Conservation (phyloP, 1,140 invertebrate genomes). For the Apis florea region DNA sequence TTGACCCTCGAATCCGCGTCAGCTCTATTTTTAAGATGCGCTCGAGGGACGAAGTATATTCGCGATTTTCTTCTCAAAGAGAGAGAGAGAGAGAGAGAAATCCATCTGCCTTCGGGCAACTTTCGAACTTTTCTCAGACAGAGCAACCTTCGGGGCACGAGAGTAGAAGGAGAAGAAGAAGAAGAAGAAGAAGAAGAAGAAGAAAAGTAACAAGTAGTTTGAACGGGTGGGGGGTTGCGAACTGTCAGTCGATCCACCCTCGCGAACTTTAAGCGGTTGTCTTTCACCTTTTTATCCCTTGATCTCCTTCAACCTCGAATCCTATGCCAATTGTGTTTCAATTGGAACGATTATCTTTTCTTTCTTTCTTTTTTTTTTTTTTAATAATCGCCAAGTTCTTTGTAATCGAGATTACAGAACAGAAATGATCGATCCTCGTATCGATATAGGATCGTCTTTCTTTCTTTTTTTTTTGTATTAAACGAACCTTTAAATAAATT, state of each 20-base stretch:
- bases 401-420: no score
- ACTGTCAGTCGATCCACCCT: slow-evolving; percentile 8
- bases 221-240: background rate
- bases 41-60: background rate
- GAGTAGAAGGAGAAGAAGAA: background rate
- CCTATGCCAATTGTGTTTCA: background rate
- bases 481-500: no score
- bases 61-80: background rate
- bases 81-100: background rate
- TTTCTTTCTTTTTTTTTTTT: no score
- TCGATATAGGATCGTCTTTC: no score
- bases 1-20: slow-evolving; percentile 35
- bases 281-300: slow-evolving; percentile 11
- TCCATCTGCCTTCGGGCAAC: background rate
- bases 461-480: no score
- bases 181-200: background rate
- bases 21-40: slow-evolving; percentile 38
- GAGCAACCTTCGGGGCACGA: background rate
- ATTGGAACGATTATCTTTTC: background rate
- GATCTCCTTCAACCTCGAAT: background rate
- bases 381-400: no score
- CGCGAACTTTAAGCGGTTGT: slow-evolving; percentile 25
- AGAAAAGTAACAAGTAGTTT: slow-evolving; percentile 21
- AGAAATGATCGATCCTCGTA: no score
- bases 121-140: slow-evolving; percentile 15